Evolutionary conservation across 35 echinoderm and acorn worm species (phyloP).

Genomic region (Heliocidaris erythrogramma): DNA sequence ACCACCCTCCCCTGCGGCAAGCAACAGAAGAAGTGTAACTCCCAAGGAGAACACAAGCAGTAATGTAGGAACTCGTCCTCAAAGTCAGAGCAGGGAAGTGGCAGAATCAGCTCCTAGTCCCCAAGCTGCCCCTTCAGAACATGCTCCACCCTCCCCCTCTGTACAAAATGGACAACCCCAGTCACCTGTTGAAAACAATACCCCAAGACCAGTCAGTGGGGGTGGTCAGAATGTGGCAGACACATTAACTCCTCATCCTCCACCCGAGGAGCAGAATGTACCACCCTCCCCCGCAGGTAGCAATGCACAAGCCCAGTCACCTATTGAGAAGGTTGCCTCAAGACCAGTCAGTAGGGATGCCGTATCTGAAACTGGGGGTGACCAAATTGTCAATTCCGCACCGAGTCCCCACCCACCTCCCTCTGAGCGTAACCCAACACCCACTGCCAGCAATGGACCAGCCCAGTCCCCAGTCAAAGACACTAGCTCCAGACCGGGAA

Average conservation of each 20-base stretch:
- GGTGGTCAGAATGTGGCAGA: not conserved
- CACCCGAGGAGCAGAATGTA: not conserved
- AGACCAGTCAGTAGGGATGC: not conserved
- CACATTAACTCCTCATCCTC: not conserved
- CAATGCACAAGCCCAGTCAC: slow-evolving; percentile 19
- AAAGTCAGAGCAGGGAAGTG: not conserved
- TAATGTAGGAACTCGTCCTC: not conserved
- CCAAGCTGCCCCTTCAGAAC: not conserved
- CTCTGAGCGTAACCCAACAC: not conserved
- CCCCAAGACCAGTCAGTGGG: not conserved
- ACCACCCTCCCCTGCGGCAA: not conserved
- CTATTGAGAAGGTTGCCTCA: not conserved
- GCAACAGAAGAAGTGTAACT: not conserved
- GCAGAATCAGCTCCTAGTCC: not conserved
- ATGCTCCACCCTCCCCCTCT: not conserved
- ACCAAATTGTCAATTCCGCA: not conserved
- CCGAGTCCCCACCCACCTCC: not conserved
- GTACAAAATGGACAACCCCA: not conserved
- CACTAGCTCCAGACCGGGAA: not conserved
- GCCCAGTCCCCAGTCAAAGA: not conserved
- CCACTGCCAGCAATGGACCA: not conserved
- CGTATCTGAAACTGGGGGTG: not conserved
- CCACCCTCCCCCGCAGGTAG: slow-evolving; percentile 5
- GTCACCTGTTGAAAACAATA: not conserved
- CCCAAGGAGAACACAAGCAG: not conserved